These are phyloP conservation scores for Solea senegalensis DNA, from an alignment of 2,113 vertebrate genomes.

Conservation along the genomic window DNA sequence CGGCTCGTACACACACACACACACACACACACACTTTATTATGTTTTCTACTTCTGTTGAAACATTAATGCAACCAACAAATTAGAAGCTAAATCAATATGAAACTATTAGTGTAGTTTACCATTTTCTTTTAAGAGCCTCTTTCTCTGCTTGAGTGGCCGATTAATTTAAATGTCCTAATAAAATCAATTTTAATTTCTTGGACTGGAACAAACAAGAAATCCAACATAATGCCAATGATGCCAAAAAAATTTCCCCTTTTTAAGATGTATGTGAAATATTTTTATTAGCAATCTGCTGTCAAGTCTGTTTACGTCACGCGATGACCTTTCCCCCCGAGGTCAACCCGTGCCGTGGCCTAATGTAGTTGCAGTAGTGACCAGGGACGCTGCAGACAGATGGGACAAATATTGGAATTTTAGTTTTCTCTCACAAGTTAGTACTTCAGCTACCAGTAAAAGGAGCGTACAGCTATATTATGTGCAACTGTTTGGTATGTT, in stretches of 20 bases:
- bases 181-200: background rate
- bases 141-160: background rate
- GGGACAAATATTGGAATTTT: too few species aligned
- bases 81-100: background rate
- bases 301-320: background rate
- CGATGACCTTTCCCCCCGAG: background rate
- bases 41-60: conserved; percentile 19
- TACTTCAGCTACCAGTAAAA: too few species aligned
- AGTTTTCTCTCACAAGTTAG: too few species aligned
- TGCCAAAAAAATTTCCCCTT: too few species aligned
- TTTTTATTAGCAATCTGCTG: background rate
- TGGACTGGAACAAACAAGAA: too few species aligned
- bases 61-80: conserved; percentile 38
- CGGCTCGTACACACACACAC: background rate
- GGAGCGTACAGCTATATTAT: too few species aligned
- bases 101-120: background rate
- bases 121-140: background rate
- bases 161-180: background rate
- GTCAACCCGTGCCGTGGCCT: background rate
- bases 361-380: background rate
- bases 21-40: conserved; percentile 15
- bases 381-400: background rate
- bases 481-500: too few species aligned
- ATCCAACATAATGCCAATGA: too few species aligned
- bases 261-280: too few species aligned